phyloP scores from a whole-genome alignment of 2,888 invertebrate species.

The Coelinius sp. region DNA sequence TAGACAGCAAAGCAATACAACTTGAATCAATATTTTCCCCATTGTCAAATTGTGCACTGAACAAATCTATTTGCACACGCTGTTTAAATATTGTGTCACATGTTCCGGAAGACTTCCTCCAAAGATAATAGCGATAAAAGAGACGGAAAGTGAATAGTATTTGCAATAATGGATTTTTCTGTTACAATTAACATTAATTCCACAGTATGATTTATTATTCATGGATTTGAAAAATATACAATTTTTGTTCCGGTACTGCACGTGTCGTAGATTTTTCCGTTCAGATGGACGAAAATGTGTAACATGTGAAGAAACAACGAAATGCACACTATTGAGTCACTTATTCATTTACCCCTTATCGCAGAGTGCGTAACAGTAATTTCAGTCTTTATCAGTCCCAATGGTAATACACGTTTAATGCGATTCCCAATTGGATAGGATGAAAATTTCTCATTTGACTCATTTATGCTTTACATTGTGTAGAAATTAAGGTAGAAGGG shows the following conservation, averaged over 20 bases:
- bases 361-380: no score
- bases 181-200: neutral
- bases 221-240: neutral
- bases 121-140: no score
- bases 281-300: no score
- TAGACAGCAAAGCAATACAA: neutral
- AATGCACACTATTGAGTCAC: no score
- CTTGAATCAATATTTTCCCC: neutral
- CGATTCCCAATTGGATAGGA: no score
- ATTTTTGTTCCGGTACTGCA: neutral
- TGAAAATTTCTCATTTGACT: no score
- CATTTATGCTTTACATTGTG: no score
- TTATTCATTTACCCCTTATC: no score
- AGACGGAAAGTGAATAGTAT: neutral
- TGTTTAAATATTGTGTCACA: neutral
- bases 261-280: slow-evolving; percentile 54
- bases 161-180: neutral
- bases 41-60: neutral
- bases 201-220: neutral
- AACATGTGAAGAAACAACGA: no score
- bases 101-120: neutral
- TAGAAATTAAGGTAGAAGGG: no score
- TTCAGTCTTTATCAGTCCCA: no score
- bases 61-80: neutral
- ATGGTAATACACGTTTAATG: no score